A percentile compares a stretch with the other conserved stretches of the same genome.
phyloP scores from a whole-genome alignment of 2,888 invertebrate genomes.

The Cybosia mesomella region DNA sequence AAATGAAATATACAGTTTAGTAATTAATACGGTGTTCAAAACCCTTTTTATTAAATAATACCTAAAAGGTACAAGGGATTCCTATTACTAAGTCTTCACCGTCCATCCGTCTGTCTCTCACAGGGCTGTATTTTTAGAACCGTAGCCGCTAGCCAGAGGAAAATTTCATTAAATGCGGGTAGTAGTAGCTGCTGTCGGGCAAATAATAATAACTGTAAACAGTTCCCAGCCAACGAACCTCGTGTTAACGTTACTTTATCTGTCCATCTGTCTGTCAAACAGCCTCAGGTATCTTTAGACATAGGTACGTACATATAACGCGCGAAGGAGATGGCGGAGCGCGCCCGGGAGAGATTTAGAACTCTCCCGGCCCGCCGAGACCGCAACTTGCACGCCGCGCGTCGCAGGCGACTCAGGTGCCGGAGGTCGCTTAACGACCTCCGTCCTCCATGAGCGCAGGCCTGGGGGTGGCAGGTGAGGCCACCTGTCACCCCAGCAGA shows the following conservation, averaged over 20 bases:
- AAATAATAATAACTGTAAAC: conserved; percentile 1
- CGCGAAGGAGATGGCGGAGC: too few relatives aligned
- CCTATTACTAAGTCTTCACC: conserved; percentile 4
- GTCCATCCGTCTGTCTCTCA: neutral
- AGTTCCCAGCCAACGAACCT: neutral
- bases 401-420: too few relatives aligned
- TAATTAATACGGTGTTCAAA: conserved; percentile 10
- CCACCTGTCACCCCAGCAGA: too few relatives aligned
- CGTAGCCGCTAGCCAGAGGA: neutral
- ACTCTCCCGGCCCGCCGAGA: too few relatives aligned
- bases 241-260: neutral
- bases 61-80: neutral
- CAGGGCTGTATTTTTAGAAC: neutral
- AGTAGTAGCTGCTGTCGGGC: neutral
- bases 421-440: too few relatives aligned
- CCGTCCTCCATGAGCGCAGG: too few relatives aligned
- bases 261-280: neutral
- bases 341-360: too few relatives aligned
- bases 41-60: conserved; percentile 4
- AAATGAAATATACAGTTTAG: conserved; percentile 11
- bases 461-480: too few relatives aligned
- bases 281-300: neutral
- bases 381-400: too few relatives aligned
- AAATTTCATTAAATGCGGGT: neutral
- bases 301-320: too few relatives aligned